Base-by-base conservation (phyloP, 2,113 vertebrate species). In the Chionis minor region DNA sequence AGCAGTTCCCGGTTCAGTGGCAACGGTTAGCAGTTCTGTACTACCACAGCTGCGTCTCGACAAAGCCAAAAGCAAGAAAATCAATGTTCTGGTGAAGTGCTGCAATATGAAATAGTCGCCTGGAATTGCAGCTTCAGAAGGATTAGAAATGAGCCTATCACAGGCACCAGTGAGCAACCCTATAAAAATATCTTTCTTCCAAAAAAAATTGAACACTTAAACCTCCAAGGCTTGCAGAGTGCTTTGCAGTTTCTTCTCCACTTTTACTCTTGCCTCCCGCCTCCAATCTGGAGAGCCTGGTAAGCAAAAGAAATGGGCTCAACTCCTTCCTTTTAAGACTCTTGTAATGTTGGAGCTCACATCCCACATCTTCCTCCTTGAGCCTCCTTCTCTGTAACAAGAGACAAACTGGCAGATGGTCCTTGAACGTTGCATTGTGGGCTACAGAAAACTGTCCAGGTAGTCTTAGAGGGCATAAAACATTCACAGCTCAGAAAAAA, bases 11-110 rank as follows among this genome's bases (percentile, higher is more conserved):
- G 1, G 45, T 33, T 63, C 66, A 61, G 66, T 63, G 67, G 54
- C 58, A 80, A 71, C 2, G 2, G 22, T 21, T 17, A 40, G 35
- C 35, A 62, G 24, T 21, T 78, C 8, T 0, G 20, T 66, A 21
- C 67, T 80, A 32, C 42, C 26, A 58, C 38, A 90, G n/a, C 45
- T 86, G 28, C 4, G 2, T 58, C 55, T 45, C 47, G 45, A 83
- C 71, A 83, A 86, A 70, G n/a, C 42, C 49, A 78, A 92, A 73
- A 90, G 59, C 63, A 89, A 77, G 79, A 93, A 91, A 86, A 86
- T 54, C 49, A 54, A 9, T 66, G 30, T 73, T 75, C 71, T 92
- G 59, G 75, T 73, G 28, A 90, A 67, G 32, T 62, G 27, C 7
- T 82, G 63, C 92, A 77, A 77, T 59, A 40, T 42, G 10, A 90